Base-by-base conservation (phyloP, 1,140 invertebrate species). In the Cataglyphis hispanica region DNA sequence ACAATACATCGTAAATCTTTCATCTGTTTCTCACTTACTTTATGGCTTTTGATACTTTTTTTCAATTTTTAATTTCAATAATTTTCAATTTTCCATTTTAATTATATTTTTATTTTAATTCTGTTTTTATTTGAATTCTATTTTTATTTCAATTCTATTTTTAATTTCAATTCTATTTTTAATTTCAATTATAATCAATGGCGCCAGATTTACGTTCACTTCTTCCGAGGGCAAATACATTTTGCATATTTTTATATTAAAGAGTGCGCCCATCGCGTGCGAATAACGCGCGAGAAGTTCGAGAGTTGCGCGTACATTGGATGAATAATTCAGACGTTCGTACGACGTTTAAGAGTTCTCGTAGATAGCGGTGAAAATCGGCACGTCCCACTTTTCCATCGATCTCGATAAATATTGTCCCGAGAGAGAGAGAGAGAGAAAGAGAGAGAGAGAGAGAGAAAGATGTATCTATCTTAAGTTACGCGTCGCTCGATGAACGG, bases 321-420 rank as follows among this genome's bases (percentile, higher is more conserved):
- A 81, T 81, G 78, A 81, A 81, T 81, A 81, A 81, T 81, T 81
- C 78, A 81, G 63, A 80, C 31, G 43, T 37, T 67, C n/a, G 63
- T 69, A 50, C 34, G 78, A 81, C 46, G 25, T 81, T 81, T 58
- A 72, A 58, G 40, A 70, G 16, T 70, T 80, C 40, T 25, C 22
- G 16, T 67, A 8, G 53, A 37, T 63, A 76, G 56, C 37, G 25
- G 53, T 25, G 66, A 70, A 58, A 81, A 58, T 25, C 37, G 19
- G 25, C 66, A 72, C 43, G 31, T 81, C 50, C 56, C 31, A 34
- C 5, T 27, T 66, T 67, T 46, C 25, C 19, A 64, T 40, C 43
- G 56, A 67, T 66, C 27, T 37, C 83, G 70, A 86, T 88, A 86
- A 89, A 88, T 89, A 81, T 72, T 70, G 60, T 76, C 61, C 66